phyloP scores from a whole-genome alignment of 2,888 invertebrate genomes.

The Plebejus anna region DNA sequence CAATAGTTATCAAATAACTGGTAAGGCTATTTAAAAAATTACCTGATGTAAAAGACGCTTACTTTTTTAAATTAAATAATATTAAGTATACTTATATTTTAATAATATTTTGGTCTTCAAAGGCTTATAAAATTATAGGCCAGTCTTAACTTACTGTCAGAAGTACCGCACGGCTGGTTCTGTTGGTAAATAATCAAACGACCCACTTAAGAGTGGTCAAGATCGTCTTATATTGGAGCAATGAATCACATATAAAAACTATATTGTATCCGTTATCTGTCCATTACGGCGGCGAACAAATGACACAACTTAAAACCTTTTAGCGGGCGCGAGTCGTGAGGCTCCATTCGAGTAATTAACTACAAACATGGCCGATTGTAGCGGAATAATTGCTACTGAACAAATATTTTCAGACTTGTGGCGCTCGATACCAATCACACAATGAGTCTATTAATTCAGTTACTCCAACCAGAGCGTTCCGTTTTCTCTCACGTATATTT shows the following conservation, averaged over 20 bases:
- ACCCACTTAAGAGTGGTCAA: neutral
- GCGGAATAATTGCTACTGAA: constrained; percentile 18
- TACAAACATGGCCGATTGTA: constrained; percentile 38
- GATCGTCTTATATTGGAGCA: constrained; percentile 22
- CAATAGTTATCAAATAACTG: no score
- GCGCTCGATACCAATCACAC: constrained; percentile 9
- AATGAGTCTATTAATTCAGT: constrained; percentile 13
- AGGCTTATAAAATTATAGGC: neutral
- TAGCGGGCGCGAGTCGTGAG: constrained; percentile 71
- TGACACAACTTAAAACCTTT: constrained; percentile 74
- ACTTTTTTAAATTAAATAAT: no score
- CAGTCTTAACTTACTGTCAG: neutral
- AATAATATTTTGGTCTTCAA: neutral
- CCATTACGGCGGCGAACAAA: constrained; percentile 72
- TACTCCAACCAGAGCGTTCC: neutral
- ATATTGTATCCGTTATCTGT: constrained; percentile 68
- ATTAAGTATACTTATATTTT: no score
- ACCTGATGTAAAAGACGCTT: no score
- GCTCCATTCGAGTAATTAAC: constrained; percentile 69
- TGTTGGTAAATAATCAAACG: neutral
- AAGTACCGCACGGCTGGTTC: neutral
- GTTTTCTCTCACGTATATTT: neutral
- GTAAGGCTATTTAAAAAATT: no score
- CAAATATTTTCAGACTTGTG: constrained; percentile 24
- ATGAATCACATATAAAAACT: constrained; percentile 40